Evolutionary conservation across 2,888 invertebrate species (phyloP).

Genomic region (Diaperis boleti): DNA sequence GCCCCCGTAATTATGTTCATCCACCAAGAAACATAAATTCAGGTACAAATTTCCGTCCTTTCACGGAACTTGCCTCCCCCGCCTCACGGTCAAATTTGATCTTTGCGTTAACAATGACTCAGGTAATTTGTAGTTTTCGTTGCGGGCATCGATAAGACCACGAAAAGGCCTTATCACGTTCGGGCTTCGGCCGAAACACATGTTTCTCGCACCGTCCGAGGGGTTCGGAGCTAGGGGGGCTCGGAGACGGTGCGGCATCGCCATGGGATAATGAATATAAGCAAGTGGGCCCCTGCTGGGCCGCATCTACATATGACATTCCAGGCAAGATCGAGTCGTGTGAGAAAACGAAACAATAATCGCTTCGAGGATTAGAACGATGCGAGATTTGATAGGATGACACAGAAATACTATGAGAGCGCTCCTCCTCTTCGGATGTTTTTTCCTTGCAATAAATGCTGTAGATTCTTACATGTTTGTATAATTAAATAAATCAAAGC

Average conservation of each 20-base stretch:
- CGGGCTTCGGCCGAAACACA: constrained; percentile 30
- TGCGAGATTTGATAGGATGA: constrained; percentile 34
- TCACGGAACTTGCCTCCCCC: too few relatives aligned
- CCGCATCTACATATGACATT: constrained; percentile 59
- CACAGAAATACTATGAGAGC: too few relatives aligned
- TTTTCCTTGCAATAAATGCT: too few relatives aligned
- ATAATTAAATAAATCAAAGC: too few relatives aligned
- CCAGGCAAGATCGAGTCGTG: constrained; percentile 52
- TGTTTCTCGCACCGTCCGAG: constrained; percentile 30
- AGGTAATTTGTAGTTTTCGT: constrained; percentile 40
- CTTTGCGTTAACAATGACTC: constrained; percentile 36
- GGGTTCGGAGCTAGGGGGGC: constrained; percentile 18
- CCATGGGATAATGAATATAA: constrained; percentile 54
- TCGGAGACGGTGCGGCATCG: constrained; percentile 49
- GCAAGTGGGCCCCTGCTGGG: constrained; percentile 51
- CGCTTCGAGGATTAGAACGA: constrained; percentile 36
- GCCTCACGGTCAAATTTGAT: constrained; percentile 32
- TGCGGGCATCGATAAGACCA: constrained; percentile 30
- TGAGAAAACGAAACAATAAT: constrained; percentile 61
- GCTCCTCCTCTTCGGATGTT: too few relatives aligned
- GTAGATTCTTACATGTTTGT: too few relatives aligned
- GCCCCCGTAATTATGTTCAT: too few relatives aligned
- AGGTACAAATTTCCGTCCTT: too few relatives aligned
- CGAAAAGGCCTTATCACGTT: constrained; percentile 36
- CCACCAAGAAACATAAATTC: too few relatives aligned